phyloP scores from a whole-genome alignment of 2,888 invertebrate species.

The Aricia artaxerxes region DNA sequence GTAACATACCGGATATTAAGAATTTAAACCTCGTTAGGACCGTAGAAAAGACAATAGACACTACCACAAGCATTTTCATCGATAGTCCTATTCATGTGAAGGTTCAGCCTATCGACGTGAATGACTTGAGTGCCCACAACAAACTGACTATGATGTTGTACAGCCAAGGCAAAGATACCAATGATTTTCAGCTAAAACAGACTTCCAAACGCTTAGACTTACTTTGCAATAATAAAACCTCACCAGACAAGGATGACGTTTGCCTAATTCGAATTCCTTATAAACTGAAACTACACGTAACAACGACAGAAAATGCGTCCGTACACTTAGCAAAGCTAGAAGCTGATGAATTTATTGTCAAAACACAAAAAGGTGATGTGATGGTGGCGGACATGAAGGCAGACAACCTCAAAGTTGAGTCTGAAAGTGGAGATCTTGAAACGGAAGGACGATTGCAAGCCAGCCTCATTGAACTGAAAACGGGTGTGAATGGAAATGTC shows the following conservation, averaged over 20 bases:
- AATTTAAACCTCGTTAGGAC: slow-evolving; percentile 71
- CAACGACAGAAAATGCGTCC: slow-evolving; percentile 67
- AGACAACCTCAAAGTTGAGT: slow-evolving; percentile 66
- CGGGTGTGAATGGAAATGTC: slow-evolving; percentile 64
- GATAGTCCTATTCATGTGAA: slow-evolving; percentile 77
- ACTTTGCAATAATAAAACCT: slow-evolving; percentile 66
- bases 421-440: slow-evolving; percentile 59
- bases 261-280: slow-evolving; percentile 75
- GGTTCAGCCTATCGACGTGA: slow-evolving; percentile 71
- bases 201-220: slow-evolving; percentile 68
- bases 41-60: slow-evolving; percentile 73
- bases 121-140: slow-evolving; percentile 68
- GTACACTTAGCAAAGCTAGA: slow-evolving; percentile 68
- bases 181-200: slow-evolving; percentile 75
- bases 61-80: slow-evolving; percentile 71
- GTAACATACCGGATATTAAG: slow-evolving; percentile 68
- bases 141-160: slow-evolving; percentile 72
- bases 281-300: slow-evolving; percentile 69
- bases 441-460: slow-evolving; percentile 68
- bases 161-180: slow-evolving; percentile 67
- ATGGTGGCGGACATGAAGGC: slow-evolving; percentile 66
- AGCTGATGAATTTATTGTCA: slow-evolving; percentile 69
- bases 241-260: slow-evolving; percentile 67
- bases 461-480: slow-evolving; percentile 65
- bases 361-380: slow-evolving; percentile 68